phyloP scores from a whole-genome alignment of 2,888 invertebrate genomes.

The Camptogramma bilineatum region DNA sequence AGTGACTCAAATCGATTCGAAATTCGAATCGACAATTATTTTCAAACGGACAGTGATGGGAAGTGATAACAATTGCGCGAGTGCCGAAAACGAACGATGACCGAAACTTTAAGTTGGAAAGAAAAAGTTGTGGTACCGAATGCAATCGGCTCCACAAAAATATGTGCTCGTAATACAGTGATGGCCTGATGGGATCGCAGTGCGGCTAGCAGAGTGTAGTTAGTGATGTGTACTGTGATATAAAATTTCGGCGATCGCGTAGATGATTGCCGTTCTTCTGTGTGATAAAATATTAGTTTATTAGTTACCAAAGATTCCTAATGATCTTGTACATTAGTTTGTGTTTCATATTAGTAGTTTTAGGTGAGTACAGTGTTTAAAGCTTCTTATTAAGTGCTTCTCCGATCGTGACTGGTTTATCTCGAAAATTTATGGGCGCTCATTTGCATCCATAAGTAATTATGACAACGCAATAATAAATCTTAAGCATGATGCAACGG shows the following conservation, averaged over 20 bases:
- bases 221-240: slow-evolving; percentile 85
- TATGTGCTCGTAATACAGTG: slow-evolving; percentile 78
- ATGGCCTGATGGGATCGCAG: slow-evolving; percentile 83
- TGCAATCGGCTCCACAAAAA: slow-evolving; percentile 77
- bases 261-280: slow-evolving; percentile 79
- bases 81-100: slow-evolving; percentile 70
- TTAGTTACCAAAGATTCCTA: slow-evolving; percentile 85
- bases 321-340: slow-evolving; percentile 85
- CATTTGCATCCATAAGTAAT: slow-evolving; percentile 63
- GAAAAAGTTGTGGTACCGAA: slow-evolving; percentile 80
- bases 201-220: slow-evolving; percentile 78
- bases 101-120: slow-evolving; percentile 76
- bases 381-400: slow-evolving; percentile 44
- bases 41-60: slow-evolving; percentile 64
- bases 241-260: slow-evolving; percentile 78
- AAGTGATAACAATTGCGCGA: slow-evolving; percentile 54
- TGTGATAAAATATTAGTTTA: slow-evolving; percentile 82
- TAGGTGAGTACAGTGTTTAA: slow-evolving; percentile 73
- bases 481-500: slow-evolving; percentile 47
- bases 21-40: slow-evolving; percentile 54
- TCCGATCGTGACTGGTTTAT: slow-evolving; percentile 52
- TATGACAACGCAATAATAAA: slow-evolving; percentile 52
- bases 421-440: slow-evolving; percentile 60
- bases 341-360: slow-evolving; percentile 85
- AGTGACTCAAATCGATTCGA: slow-evolving; percentile 68